phyloP scores from a whole-genome alignment of 1,140 invertebrate species.

The Meloidogyne chitwoodi region DNA sequence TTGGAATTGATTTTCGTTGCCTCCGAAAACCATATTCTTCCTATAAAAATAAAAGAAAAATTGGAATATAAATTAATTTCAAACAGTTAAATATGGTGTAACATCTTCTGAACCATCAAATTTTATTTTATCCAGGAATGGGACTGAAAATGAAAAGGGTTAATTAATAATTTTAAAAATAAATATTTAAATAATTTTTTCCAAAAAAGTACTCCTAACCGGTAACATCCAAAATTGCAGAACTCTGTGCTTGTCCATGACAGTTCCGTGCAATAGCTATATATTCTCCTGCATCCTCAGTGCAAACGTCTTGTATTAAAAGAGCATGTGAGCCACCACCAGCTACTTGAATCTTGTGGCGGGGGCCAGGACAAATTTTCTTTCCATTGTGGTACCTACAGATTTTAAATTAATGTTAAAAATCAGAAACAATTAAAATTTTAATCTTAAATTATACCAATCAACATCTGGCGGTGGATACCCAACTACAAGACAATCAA shows the following conservation, averaged over 20 bases:
- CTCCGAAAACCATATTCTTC: constrained; percentile 60
- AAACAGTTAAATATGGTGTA: constrained; percentile 52
- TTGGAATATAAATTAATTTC: neutral
- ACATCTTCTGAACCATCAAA: constrained; percentile 56
- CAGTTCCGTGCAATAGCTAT: constrained; percentile 52
- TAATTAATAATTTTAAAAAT: no score
- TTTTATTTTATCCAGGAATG: constrained; percentile 53
- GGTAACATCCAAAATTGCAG: constrained; percentile 57
- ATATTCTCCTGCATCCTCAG: constrained; percentile 57
- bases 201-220: constrained; percentile 1
- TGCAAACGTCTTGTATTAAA: constrained; percentile 51
- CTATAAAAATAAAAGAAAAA: neutral
- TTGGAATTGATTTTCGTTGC: constrained; percentile 50
- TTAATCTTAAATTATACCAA: constrained; percentile 28
- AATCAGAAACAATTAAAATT: no score
- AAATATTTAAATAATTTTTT: no score
- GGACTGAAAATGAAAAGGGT: constrained; percentile 24
- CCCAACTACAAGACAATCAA: constrained; percentile 59
- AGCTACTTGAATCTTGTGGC: constrained; percentile 54
- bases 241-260: constrained; percentile 49
- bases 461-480: constrained; percentile 56
- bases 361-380: constrained; percentile 45
- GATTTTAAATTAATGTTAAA: constrained; percentile 28
- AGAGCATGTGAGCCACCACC: constrained; percentile 58
- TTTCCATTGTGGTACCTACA: constrained; percentile 58